Evolutionary conservation across 2,797 vertebrate species (phyloP).

Genomic region (Mycteria americana): DNA sequence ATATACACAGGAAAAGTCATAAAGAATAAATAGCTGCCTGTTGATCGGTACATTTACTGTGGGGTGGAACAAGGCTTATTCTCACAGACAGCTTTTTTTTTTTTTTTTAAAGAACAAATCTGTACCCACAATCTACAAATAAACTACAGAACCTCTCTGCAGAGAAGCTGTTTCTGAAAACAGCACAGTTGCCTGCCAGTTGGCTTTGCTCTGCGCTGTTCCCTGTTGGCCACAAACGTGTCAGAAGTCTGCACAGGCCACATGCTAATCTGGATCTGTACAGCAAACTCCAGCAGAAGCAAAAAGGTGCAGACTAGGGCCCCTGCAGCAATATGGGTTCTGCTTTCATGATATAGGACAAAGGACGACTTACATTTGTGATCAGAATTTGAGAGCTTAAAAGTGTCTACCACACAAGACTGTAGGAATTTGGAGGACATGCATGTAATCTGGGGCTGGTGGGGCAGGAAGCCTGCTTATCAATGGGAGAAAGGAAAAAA

Average conservation of each 20-base stretch:
- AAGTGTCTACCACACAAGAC: neutral
- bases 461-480: neutral
- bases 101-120: neutral
- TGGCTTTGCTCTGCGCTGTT: neutral
- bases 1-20: conserved; percentile 44
- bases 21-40: conserved; percentile 37
- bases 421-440: neutral
- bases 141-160: neutral
- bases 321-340: neutral
- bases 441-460: neutral
- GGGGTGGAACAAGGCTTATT: neutral
- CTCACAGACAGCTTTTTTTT: neutral
- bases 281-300: neutral
- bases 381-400: neutral
- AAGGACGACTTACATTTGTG: neutral
- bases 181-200: neutral
- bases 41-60: neutral
- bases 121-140: conserved; percentile 2
- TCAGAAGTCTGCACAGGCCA: neutral
- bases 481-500: neutral
- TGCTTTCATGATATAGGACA: neutral
- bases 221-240: neutral
- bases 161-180: neutral
- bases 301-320: neutral
- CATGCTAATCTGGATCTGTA: neutral